Evolutionary conservation across 2,113 vertebrate species (phyloP), one percentile per base, ranked within the genome.

Genomic region (Vidua macroura): DNA sequence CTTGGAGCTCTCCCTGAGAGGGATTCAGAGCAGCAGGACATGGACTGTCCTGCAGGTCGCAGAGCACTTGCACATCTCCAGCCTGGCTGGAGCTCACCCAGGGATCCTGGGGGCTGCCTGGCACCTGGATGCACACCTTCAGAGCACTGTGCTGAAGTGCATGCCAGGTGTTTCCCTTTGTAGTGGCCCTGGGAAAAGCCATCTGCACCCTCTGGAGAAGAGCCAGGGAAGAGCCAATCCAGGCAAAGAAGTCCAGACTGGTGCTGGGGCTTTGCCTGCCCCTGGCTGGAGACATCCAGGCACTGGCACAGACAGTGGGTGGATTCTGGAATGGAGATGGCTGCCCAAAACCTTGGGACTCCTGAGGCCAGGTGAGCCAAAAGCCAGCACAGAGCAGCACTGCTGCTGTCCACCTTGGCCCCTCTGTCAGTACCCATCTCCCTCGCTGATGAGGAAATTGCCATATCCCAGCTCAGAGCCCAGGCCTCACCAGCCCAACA

Each of bases 291-390:
- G 31, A 44, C 31, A 59, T 30, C 31, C 58, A 90, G 53, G 21
- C 37, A 17, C 21, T 8, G 3, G 37, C 46, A 44, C 1, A 20
- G 67, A 20, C 9, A 48, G 37, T 31, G 31, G 37, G 28, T 56
- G 31, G 31, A 10, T 56, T 33, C 48, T 63, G 67, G 62, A 48
- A 43, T 5, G 0, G 0, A 7, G 2, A 22, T 4, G 7, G 37
- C 28, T 79, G 66, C 15, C 37, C 49, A 31, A 11, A 2, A 2
- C 33, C 66, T 62, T 2, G 5, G n/a, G 52, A 6, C 9, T 27
- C 43, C 66, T 5, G 6, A 52, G 56, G 46, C 63, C 49, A 24
- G 33, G n/a, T 31, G 62, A 74, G 56, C 11, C n/a, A 20, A 15
- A 39, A 77, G 48, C 18, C 56, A 70, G n/a, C 1, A 0, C 5